Evolutionary conservation across 2,113 vertebrate species (phyloP).

Genomic region (Stigmatopora nigra): DNA sequence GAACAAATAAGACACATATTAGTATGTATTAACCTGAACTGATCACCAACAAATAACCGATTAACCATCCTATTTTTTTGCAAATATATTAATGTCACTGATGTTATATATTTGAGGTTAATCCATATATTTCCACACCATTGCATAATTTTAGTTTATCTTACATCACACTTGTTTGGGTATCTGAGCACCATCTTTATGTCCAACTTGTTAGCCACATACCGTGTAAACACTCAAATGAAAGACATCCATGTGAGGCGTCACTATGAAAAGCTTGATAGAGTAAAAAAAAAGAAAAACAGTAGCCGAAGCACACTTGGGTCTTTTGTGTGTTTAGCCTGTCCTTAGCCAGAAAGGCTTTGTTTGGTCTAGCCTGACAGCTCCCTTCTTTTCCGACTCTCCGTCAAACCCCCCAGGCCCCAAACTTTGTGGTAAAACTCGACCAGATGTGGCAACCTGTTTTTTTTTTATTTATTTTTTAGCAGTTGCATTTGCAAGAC

Average conservation of each 20-base stretch:
- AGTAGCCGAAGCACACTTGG: slow-evolving; percentile 32
- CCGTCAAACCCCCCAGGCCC: slow-evolving; percentile 41
- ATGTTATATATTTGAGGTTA: slow-evolving; percentile 8
- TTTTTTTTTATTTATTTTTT: slow-evolving; percentile 37
- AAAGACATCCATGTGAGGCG: slow-evolving; percentile 37
- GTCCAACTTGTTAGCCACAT: slow-evolving; percentile 20
- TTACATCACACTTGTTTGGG: slow-evolving; percentile 9
- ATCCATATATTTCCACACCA: slow-evolving; percentile 24
- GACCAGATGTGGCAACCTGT: slow-evolving; percentile 65
- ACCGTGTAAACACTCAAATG: slow-evolving; percentile 33
- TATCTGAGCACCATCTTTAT: slow-evolving; percentile 26
- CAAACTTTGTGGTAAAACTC: slow-evolving; percentile 40
- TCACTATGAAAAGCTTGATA: slow-evolving; percentile 35
- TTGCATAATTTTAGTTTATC: slow-evolving; percentile 27
- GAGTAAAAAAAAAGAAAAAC: slow-evolving; percentile 25
- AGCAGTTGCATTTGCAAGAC: slow-evolving; percentile 55
- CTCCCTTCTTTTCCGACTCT: slow-evolving; percentile 48
- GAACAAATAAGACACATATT: neutral
- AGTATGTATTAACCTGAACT: too few species aligned
- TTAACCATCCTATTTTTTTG: neutral
- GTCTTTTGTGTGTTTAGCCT: slow-evolving; percentile 33
- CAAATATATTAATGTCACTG: neutral
- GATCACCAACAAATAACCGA: too few species aligned
- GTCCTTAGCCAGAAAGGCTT: slow-evolving; percentile 39
- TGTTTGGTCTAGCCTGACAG: slow-evolving; percentile 60